Evolutionary conservation across 2,888 invertebrate species (phyloP), one percentile per base, ranked within the genome.

Genomic region (Mesopsocus fuscifrons): DNA sequence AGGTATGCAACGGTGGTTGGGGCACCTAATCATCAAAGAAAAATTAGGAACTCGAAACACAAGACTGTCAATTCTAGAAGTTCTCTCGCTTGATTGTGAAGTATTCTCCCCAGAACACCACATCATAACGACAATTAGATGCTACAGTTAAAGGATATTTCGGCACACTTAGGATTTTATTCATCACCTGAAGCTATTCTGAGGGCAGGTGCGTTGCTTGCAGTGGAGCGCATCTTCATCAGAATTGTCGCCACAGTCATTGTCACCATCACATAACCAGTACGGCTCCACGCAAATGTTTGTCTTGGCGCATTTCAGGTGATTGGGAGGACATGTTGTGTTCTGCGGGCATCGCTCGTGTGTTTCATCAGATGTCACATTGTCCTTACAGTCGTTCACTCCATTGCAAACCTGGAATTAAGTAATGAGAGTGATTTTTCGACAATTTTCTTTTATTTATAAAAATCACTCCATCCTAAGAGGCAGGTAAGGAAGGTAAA

Each of bases 231-330:
- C 77, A 65, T 89, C 84, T 59, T 94, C 92, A 55, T 89, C 87
- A 1, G 84, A 85, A 55, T 88, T 88, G 57, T 94, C 94, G 0
- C 94, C 89, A 56, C 92, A 94, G 57, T 94, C 92, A 54, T 92
- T 91, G 54, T 94, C 91, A 1, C 92, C 92, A 59, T 97, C 94
- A 60, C 98, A 98, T 0, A 97, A 69, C 88, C 92, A 92, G 57
- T 92, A 92, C 0, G 89, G 89, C 57, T 97, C 95, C 0, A 97
- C 92, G 58, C 97, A 97, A 50, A 94, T 89, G 55, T 91, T 92
- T 0, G 92, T 92, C 52, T 83, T 84, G 53, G 85, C 83, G 57
- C 92, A 94, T 58, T 91, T 89, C 32, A 91, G 70, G 56, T 94
- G 85, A 58, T 87, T 85, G 0, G 76, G 64, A 1, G 88, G 85